Conservation (phyloP, 2,888 invertebrate genomes). For the Andricus curvator region DNA sequence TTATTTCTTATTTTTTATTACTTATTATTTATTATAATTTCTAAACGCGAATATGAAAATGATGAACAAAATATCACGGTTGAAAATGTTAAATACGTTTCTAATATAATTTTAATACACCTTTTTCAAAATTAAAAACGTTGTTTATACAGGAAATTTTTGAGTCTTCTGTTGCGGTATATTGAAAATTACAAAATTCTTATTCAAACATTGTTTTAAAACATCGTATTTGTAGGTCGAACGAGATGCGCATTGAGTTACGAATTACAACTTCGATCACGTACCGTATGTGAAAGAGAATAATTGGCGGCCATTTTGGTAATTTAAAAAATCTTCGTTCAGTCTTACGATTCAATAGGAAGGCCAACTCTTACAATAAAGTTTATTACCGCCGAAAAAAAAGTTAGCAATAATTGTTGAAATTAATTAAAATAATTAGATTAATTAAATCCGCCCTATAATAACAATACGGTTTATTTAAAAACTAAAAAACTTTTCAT, state of each 20-base stretch:
- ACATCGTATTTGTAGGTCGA: slow-evolving; percentile 5
- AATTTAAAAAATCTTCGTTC: slow-evolving; percentile 16
- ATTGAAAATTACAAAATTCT: background rate
- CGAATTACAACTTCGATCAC: slow-evolving; percentile 25
- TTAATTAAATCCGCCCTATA: background rate
- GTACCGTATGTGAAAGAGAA: slow-evolving; percentile 35
- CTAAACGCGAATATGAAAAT: background rate
- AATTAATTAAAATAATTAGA: too few relatives aligned
- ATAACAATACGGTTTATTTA: background rate
- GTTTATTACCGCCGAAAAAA: background rate
- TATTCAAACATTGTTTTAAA: background rate
- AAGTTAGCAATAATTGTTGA: background rate
- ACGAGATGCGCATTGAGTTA: slow-evolving; percentile 18
- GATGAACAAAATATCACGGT: too few relatives aligned
- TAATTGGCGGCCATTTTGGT: slow-evolving; percentile 19
- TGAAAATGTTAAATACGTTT: background rate
- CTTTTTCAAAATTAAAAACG: background rate
- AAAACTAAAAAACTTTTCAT: background rate
- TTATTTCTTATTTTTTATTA: too few relatives aligned
- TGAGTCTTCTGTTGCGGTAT: background rate
- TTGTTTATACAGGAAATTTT: background rate
- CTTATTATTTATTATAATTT: too few relatives aligned
- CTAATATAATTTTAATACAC: background rate
- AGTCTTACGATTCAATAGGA: background rate
- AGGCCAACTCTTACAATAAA: background rate